Evolutionary conservation across 1,140 invertebrate genomes (phyloP).

Genomic region (Lepidotrigona ventralis): DNA sequence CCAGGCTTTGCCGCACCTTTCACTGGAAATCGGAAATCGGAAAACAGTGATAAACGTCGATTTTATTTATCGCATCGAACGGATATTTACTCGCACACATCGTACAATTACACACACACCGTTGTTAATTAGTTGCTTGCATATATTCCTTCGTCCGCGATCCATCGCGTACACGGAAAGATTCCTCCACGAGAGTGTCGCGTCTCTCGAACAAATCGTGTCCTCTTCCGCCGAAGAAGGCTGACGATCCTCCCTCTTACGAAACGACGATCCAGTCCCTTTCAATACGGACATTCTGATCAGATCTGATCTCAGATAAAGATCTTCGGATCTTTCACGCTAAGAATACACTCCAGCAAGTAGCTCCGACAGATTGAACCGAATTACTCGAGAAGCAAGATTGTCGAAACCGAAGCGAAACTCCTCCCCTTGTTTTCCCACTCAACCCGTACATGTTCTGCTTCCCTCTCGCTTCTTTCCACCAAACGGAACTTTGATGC

Average conservation of each 20-base stretch:
- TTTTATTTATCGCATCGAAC: not conserved
- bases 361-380: not conserved
- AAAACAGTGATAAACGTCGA: not conserved
- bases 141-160: conserved; percentile 59
- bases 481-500: not conserved
- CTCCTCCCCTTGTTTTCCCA: not conserved
- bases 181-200: conserved; percentile 71
- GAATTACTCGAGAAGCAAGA: not conserved
- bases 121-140: conserved; percentile 73
- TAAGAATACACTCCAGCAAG: not conserved
- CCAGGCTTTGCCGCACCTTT: conserved; percentile 90
- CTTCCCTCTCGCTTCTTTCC: not conserved
- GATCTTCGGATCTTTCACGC: too few relatives aligned
- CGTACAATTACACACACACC: too few relatives aligned
- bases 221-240: not conserved
- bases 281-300: not conserved
- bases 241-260: too few relatives aligned
- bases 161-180: conserved; percentile 72
- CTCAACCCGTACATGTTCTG: not conserved
- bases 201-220: conserved; percentile 7
- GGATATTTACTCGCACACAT: not conserved
- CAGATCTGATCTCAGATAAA: too few relatives aligned
- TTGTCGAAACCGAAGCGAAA: conserved; percentile 13
- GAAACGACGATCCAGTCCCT: not conserved
- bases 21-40: conserved; percentile 81